Evolutionary conservation across 2,113 vertebrate genomes (phyloP).

Genomic region (Polyodon spathula): DNA sequence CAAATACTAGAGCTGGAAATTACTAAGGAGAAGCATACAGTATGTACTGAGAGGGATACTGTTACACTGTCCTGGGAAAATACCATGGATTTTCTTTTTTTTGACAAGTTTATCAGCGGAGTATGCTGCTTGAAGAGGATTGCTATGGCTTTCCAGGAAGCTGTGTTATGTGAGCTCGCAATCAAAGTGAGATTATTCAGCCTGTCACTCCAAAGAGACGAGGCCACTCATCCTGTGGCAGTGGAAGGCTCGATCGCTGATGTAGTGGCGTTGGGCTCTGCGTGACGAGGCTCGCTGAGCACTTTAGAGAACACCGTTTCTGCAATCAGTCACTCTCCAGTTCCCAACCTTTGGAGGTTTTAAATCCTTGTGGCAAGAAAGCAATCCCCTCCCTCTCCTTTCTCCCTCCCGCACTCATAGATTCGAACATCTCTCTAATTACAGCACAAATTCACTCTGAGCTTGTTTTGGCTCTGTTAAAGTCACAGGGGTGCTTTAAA

Average conservation of each 20-base stretch:
- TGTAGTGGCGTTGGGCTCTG: constrained; percentile 2
- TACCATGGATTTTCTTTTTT: not conserved
- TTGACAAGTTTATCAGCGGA: not conserved
- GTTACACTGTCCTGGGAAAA: no score
- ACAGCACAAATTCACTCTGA: no score
- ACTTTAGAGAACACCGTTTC: not conserved
- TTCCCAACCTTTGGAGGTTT: constrained; percentile 6
- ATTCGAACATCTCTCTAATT: no score
- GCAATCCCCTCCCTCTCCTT: no score
- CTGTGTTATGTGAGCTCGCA: constrained; percentile 22
- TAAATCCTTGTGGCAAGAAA: no score
- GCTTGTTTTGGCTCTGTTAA: no score
- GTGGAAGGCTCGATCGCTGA: constrained; percentile 10
- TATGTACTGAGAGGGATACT: no score
- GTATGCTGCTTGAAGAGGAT: not conserved
- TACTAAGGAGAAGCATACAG: no score
- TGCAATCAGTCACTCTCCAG: constrained; percentile 8
- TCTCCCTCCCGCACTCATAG: no score
- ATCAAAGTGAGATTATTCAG: constrained; percentile 31
- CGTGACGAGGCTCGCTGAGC: constrained; percentile 13
- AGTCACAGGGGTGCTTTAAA: no score
- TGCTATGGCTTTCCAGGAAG: constrained; percentile 3
- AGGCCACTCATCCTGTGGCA: constrained; percentile 4
- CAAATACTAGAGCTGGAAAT: constrained; percentile 15
- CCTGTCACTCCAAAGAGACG: constrained; percentile 18